Evolutionary conservation across 2,113 vertebrate species (phyloP), one percentile per base, ranked within the genome.

Genomic region (Notechis scutatus): DNA sequence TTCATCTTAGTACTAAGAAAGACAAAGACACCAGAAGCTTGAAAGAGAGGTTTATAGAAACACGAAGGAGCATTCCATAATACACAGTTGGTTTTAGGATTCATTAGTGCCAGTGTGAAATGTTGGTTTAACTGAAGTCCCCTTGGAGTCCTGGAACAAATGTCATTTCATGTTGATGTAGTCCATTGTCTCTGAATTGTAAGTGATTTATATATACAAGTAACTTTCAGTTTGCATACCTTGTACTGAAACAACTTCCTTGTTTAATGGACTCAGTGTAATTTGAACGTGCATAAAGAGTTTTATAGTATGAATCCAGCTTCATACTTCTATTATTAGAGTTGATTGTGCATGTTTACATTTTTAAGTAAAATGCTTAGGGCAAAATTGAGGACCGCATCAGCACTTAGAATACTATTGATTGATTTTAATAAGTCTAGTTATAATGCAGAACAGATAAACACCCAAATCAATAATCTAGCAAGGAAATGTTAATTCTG

Each of bases 361-460:
- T 20, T 24, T 42, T 29, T 57, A 91, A 45, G 12, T 55, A 86
- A 57, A 86, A 95, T 96, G 96, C 97, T 97, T 97, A 93, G 95
- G 96, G 97, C 39, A 26, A 90, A 81, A 88, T 93, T 89, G 93
- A 93, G 89, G 89, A 94, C 59, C 87, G 93, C 92, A 89, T 94
- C 90, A 94, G 95, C 94, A 95, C 69, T 94, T 92, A 94, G 93
- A 55, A 57, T 94, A 81, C 90, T 93, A 93, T 89, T 96, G 93
- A 95, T 95, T 95, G 92, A 95, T 96, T 95, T 93, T 91, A 96
- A 90, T 87, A 93, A 85, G 91, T 94, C 88, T 89, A 95, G 93
- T 96, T 95, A 96, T 97, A 96, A 95, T 97, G 96, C 97, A 97
- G 96, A 96, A 96, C 95, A 96, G 95, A 98, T 93, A 97, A 98